Base-by-base conservation (phyloP, 2,797 vertebrate genomes). In the Alectoris magna region DNA sequence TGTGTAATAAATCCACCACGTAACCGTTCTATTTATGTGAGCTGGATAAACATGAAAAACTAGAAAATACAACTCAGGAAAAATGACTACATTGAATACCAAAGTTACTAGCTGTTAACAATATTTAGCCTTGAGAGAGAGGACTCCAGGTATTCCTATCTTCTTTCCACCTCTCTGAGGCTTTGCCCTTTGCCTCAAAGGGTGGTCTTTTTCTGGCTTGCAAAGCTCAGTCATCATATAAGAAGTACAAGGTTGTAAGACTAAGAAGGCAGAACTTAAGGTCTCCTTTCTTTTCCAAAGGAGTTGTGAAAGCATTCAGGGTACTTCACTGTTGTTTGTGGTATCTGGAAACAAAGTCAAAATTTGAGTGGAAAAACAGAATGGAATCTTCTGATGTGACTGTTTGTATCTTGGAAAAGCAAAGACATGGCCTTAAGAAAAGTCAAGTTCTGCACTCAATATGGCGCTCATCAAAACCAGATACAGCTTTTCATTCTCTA, bases 321-420 rank as follows among this genome's bases (percentile, higher is more conserved):
- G 18, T 72, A 72, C 21, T 55, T 67, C 26, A 62, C 36, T 77
- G 23, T 19, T 72, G 15, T 14, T 62, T 43, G 31, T 7, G 10
- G 17, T 43, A 19, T 66, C 36, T 55, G 14, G 27, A 75, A 64
- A 58, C 6, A 31, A 43, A 36, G 8, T 48, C 22, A 74, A 8
- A n/a, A 62, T 63, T 55, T 41, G 17, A 9, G 14, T 29, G 14
- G 16, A 53, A 72, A 66, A 55, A 19, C 16, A 48, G 18, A 62
- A 49, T 4, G 11, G 7, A 58, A 7, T 9, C 31, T 14, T 9
- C 31, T 14, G 31, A 56, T 17, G 18, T 10, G 2, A 13, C 5
- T 73, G 8, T 2, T 0, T 3, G 2, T 39, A 29, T 6, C 43
- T 49, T 18, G 6, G 31, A 19, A 60, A 72, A 68, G 21, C 3